Base-by-base conservation (phyloP, 2,888 invertebrate genomes). In the Caenorhabditis drosophilae region DNA sequence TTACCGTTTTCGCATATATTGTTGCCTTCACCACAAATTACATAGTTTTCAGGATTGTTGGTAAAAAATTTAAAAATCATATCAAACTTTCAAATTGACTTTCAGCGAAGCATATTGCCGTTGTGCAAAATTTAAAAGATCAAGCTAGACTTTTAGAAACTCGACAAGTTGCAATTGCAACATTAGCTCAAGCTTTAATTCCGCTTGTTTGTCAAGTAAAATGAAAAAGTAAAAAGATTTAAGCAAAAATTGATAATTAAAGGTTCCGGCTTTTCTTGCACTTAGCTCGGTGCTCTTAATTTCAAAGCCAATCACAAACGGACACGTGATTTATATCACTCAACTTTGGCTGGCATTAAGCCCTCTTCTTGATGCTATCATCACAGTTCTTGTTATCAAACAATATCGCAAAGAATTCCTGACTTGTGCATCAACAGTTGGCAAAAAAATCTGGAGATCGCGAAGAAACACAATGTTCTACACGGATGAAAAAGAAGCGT, bases 211-310 rank as follows among this genome's bases (percentile, higher is more conserved):
- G 78, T 58, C 78, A 78, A 71, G 78, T 77, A 35, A 57, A 27
- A 12, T 31, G 11, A 0, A 18, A 16, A 20, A 38, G 9, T 9
- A 9, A 31, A 26, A 15, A 3, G 15, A 44, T 25, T 42, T 44
- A 31, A 9, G 31, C 12, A 31, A 12, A 31, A 31, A 31, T 31
- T 31, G 12, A 31, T 12, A 9, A 2, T 62, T 77, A 22, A 41
- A 78, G 78, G 77, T 78, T 1, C 78, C 78, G 2, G 78, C 78
- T 11, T 78, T 78, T 52, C 45, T 78, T 18, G 66, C 73, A 1
- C 67, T 78, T 6, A 75, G 76, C 16, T 78, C 78, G 0, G 70
- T 70, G 2, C 42, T 78, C 1, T 45, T 78, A 11, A 59, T 78
- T 1, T 68, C 72, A 11, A 69, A 76, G 41, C 77, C 77, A 15